A percentile compares a stretch with the other conserved stretches of the same genome.
Evolutionary conservation across 30 jellyfish, hydroid and myxozoan species (phyloP).

Genomic region (Aurelia aurita): DNA sequence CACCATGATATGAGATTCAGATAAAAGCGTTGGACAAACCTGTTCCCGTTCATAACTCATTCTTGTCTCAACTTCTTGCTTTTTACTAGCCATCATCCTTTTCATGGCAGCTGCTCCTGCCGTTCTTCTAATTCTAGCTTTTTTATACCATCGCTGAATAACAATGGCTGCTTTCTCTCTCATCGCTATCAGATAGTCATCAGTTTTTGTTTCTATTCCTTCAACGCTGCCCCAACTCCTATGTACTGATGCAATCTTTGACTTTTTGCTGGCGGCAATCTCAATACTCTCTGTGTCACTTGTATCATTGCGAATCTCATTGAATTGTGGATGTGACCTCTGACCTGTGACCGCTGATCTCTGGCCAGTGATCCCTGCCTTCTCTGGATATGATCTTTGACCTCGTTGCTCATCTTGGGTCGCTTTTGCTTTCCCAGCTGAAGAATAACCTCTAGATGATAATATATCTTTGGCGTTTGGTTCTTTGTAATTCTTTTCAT

Average conservation of each 20-base stretch:
- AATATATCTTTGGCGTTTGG: neutral
- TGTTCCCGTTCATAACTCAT: slow-evolving; percentile 73
- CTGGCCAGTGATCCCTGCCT: neutral
- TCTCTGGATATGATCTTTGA: neutral
- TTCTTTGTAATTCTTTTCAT: slow-evolving; percentile 18
- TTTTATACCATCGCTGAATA: slow-evolving; percentile 89
- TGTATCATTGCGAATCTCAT: neutral
- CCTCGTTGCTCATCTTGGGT: neutral
- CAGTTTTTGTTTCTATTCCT: slow-evolving; percentile 71
- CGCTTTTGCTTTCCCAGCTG: neutral
- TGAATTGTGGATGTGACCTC: neutral
- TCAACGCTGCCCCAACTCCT: slow-evolving; percentile 80
- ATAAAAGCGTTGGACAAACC: slow-evolving; percentile 22
- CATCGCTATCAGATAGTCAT: slow-evolving; percentile 61
- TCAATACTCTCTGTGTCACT: neutral
- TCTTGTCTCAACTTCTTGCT: slow-evolving; percentile 78
- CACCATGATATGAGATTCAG: neutral
- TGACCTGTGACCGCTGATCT: neutral
- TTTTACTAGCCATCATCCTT: slow-evolving; percentile 85
- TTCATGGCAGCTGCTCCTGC: slow-evolving; percentile 94
- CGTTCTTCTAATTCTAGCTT: slow-evolving; percentile 58
- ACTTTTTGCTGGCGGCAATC: neutral
- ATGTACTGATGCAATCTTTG: slow-evolving; percentile 17
- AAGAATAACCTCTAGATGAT: neutral
- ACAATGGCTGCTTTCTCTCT: slow-evolving; percentile 83